Base-by-base conservation (phyloP, 2,888 invertebrate species). In the Protophormia terraenovae region DNA sequence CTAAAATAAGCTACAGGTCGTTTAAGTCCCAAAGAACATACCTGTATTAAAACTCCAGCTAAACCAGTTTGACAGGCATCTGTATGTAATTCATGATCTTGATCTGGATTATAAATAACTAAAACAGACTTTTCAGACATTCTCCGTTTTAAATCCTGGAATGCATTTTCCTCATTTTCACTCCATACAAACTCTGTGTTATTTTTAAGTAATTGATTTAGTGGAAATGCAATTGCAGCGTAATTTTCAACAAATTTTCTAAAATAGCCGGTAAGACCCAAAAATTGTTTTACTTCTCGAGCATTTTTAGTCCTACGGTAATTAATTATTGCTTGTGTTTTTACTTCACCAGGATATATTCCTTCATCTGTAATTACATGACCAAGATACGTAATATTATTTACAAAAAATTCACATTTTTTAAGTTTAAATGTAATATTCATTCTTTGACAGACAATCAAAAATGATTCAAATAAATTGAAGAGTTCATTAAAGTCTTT, bases 181-280 rank as follows among this genome's bases (percentile, higher is more conserved):
- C n/a, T n/a, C n/a, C n/a, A n/a, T n/a, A n/a, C n/a, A n/a, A n/a
- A n/a, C n/a, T n/a, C n/a, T n/a, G n/a, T n/a, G n/a, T n/a, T n/a
- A n/a, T n/a, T n/a, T n/a, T n/a, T 69, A n/a, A 75, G 12, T 27
- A 84, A 38, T 45, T 53, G 29, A 45, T 72, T 84, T 58, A 79
- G 47, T 5, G 45, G 67, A 38, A 35, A 32, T 24, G 75, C 80
- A 10, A 84, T 72, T 16, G 5, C 5, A 2, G 79, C 58, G 58
- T 79, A 66, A 35, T 84, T 58, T 62, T 72, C 22, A 4, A 78
- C 29, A 66, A 73, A 81, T 55, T 69, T 45, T 55, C 78, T 67
- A 47, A 78, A 78, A 29, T 67, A 77, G 12, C 58, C 66, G 24
- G 66, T 79, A 27, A 79, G 38, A n/a, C 71, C 79, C 7, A 79